Base-by-base conservation (phyloP, 2,888 invertebrate species). In the Campaea margaritaria region DNA sequence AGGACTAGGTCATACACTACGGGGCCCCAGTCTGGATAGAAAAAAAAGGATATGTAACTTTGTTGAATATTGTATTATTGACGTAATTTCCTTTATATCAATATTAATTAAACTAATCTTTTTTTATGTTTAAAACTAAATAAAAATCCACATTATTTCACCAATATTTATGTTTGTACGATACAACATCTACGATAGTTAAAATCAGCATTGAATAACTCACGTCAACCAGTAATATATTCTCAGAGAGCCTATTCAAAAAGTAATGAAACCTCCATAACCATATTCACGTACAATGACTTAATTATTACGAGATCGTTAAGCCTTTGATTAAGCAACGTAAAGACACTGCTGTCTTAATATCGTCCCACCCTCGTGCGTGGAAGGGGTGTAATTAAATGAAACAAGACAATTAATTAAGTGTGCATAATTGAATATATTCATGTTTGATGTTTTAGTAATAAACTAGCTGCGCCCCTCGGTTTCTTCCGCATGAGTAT, bases 251-350 rank as follows among this genome's bases (percentile, higher is more conserved):
- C 13, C 7, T 16, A 16, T 42, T 16, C 15, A 42, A 42, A 42
- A 1, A 16, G 34, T 13, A 39, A 15, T 15, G 41, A 50, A 21
- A 31, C 41, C 46, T 14, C n/a, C 13, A 9, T 46, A 28, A 34
- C 39, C 28, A 36, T 50, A 45, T 34, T 36, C 38, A 14, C 43
- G 5, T 28, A 52, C 14, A 50, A 48, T 43, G 43, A 53, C 15
- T 46, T 62, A 57, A 60, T 64, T 57, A 61, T 47, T 12, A 44
- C 10, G 42, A 41, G 60, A 47, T 61, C 58, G 61, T 69, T 59
- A 74, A 68, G 58, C 68, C 73, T 81, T 77, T 79, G 76, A 83
- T 72, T 67, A 70, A 73, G 69, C 60, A 50, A 43, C 51, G 64
- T 62, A 67, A 73, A 71, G 62, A 69, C 64, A 61, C 56, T 45